A percentile compares a stretch with the other conserved stretches of the same genome.
phyloP scores from a whole-genome alignment of 2,888 invertebrate genomes.

The Metallyticus violacea region DNA sequence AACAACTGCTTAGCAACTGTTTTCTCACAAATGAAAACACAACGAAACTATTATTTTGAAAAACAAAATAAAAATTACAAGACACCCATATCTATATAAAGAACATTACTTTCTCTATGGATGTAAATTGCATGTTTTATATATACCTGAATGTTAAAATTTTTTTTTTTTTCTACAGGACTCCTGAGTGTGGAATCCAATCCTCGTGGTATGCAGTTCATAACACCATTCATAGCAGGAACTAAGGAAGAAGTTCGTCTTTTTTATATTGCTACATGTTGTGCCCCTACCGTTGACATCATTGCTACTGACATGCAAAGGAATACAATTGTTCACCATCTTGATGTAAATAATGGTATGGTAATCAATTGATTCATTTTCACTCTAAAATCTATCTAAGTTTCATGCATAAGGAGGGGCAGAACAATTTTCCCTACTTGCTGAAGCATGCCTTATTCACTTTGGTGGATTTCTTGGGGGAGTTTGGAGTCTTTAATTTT shows the following conservation, averaged over 20 bases:
- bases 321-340: slow-evolving; percentile 59
- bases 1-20: too few species aligned
- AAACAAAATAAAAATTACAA: too few species aligned
- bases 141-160: too few species aligned
- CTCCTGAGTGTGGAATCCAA: slow-evolving; percentile 37
- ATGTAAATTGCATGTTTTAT: too few species aligned
- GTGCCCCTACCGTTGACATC: slow-evolving; percentile 63
- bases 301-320: slow-evolving; percentile 67
- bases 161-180: slow-evolving; percentile 38
- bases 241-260: slow-evolving; percentile 63
- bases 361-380: neutral
- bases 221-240: slow-evolving; percentile 63
- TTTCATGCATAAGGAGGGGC: neutral
- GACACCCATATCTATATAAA: too few species aligned
- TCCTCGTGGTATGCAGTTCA: slow-evolving; percentile 57
- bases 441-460: too few species aligned
- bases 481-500: too few species aligned
- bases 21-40: too few species aligned
- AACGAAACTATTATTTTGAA: too few species aligned
- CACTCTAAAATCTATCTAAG: slow-evolving; percentile 45
- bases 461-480: too few species aligned
- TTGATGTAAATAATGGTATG: slow-evolving; percentile 48
- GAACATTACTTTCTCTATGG: too few species aligned
- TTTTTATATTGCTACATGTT: slow-evolving; percentile 70
- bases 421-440: neutral